A percentile compares a stretch with the other conserved stretches of the same genome.
phyloP scores from a whole-genome alignment of 2,113 vertebrate species.

The Castor canadensis region DNA sequence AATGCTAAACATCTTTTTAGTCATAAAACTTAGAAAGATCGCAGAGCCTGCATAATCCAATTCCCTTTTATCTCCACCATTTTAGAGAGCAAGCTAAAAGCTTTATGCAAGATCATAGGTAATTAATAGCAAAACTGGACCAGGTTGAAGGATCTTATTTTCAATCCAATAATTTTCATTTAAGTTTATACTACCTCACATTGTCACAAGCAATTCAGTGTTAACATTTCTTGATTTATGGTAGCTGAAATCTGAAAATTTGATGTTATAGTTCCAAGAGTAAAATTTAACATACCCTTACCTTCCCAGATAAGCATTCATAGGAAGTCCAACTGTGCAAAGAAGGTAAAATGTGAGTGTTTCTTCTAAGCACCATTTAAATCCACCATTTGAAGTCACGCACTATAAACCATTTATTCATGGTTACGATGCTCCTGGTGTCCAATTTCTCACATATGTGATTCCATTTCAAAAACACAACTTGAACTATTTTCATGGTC shows the following conservation, averaged over 20 bases:
- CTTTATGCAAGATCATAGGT: not conserved
- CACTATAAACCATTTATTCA: slow-evolving; percentile 68
- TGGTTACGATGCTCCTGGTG: slow-evolving; percentile 46
- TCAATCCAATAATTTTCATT: not conserved
- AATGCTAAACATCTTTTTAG: not conserved
- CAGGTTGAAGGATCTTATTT: not conserved
- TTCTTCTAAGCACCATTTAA: slow-evolving; percentile 57
- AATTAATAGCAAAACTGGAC: not conserved
- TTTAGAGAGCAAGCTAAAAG: not conserved
- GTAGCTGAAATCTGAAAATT: slow-evolving; percentile 47
- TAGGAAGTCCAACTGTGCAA: not conserved
- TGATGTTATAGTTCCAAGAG: slow-evolving; percentile 28
- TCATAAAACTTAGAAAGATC: slow-evolving; percentile 3
- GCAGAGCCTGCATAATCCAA: not conserved
- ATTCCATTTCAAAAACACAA: slow-evolving; percentile 68
- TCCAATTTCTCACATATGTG: slow-evolving; percentile 72
- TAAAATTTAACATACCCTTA: slow-evolving; percentile 43
- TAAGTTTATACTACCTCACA: not conserved
- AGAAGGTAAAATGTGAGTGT: not conserved
- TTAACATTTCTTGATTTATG: slow-evolving; percentile 50
- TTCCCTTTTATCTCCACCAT: not conserved
- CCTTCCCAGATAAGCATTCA: slow-evolving; percentile 25
- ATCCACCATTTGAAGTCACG: slow-evolving; percentile 53
- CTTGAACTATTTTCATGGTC: slow-evolving; percentile 60
- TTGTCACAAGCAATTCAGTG: slow-evolving; percentile 7